These are phyloP conservation scores for Pseudorhombus dupliciocellatus DNA, from an alignment of 2,113 vertebrate species.

Conservation along the genomic window DNA sequence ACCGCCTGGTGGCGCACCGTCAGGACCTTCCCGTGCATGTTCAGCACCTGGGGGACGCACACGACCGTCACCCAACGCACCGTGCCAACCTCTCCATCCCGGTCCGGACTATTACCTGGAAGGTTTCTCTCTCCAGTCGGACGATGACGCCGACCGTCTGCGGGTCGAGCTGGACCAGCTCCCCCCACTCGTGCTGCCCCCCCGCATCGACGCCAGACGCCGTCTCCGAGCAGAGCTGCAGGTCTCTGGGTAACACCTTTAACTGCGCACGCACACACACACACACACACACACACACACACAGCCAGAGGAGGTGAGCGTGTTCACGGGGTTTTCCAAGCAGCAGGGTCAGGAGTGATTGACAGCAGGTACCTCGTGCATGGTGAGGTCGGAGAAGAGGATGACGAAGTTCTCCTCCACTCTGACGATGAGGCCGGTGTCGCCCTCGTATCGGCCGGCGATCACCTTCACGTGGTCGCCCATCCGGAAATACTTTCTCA, in stretches of 20 bases:
- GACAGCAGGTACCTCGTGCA: slow-evolving; percentile 88
- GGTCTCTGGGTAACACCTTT: slow-evolving; percentile 92
- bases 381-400: slow-evolving; percentile 95
- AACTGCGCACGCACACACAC: slow-evolving; percentile 68
- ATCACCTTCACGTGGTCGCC: slow-evolving; percentile 98
- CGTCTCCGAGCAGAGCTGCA: slow-evolving; percentile 96
- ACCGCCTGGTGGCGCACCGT: slow-evolving; percentile 93
- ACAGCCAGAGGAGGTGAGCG: background rate
- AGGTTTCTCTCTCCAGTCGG: slow-evolving; percentile 92
- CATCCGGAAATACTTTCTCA: slow-evolving; percentile 96
- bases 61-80: background rate
- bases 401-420: slow-evolving; percentile 98
- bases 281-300: background rate
- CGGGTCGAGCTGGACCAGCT: slow-evolving; percentile 93
- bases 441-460: slow-evolving; percentile 91
- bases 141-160: slow-evolving; percentile 94
- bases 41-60: slow-evolving; percentile 83
- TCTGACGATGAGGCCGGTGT: slow-evolving; percentile 93
- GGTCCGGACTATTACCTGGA: slow-evolving; percentile 83
- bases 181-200: slow-evolving; percentile 96
- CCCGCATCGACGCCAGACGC: slow-evolving; percentile 94
- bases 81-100: background rate
- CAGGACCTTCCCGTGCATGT: slow-evolving; percentile 95
- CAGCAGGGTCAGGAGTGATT: too few species aligned
- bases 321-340: too few species aligned